A percentile compares a stretch with the other conserved stretches of the same genome.
These are phyloP conservation scores for Oncorhynchus keta DNA, from an alignment of 2,113 vertebrate species.

Conservation along the genomic window DNA sequence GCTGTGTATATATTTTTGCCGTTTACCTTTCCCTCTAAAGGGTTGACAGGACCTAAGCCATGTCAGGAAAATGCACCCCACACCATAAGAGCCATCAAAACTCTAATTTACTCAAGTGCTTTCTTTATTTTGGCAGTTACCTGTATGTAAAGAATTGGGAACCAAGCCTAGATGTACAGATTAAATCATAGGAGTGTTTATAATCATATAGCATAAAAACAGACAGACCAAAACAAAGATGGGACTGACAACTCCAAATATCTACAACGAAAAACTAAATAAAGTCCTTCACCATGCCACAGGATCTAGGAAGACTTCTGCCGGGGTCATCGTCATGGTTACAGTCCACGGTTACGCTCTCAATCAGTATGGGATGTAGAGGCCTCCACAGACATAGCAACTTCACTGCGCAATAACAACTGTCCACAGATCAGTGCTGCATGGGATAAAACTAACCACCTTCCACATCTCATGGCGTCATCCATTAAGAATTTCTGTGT, in stretches of 20 bases:
- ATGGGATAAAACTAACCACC: not conserved
- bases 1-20: no score
- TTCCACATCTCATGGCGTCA: not conserved
- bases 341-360: constrained; percentile 1
- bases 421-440: constrained; percentile 18
- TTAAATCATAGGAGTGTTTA: constrained; percentile 58
- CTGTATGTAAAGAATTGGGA: not conserved
- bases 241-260: constrained; percentile 52
- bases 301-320: constrained; percentile 21
- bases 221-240: constrained; percentile 47
- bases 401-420: constrained; percentile 29
- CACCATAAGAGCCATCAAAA: no score
- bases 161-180: constrained; percentile 56
- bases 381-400: constrained; percentile 29
- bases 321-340: not conserved
- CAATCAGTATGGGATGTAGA: constrained; percentile 5
- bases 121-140: no score
- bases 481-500: not conserved
- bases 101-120: no score
- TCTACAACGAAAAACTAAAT: constrained; percentile 65
- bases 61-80: no score
- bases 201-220: constrained; percentile 66
- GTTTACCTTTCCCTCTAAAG: no score
- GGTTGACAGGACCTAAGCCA: no score
- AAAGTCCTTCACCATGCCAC: constrained; percentile 32